These are phyloP conservation scores for Nyctereutes procyonoides DNA, from an alignment of 2,113 vertebrate species.

Conservation along the genomic window DNA sequence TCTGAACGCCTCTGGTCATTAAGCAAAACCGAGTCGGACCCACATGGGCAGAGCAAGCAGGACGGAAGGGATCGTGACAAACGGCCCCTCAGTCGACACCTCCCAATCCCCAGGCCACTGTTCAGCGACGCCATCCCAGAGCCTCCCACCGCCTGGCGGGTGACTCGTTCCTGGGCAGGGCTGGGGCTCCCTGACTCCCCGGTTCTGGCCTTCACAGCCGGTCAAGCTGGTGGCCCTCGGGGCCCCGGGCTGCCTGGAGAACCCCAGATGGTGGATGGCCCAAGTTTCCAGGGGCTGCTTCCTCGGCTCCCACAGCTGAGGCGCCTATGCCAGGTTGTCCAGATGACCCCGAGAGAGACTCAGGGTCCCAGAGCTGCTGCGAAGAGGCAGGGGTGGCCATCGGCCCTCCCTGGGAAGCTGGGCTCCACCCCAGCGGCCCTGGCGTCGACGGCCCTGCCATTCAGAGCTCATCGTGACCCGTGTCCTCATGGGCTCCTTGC, in stretches of 20 bases:
- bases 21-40: background rate
- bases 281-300: background rate
- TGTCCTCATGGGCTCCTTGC: background rate
- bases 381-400: fast-evolving
- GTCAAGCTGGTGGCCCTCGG: background rate
- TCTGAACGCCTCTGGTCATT: background rate
- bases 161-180: background rate
- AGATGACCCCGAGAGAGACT: background rate
- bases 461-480: background rate
- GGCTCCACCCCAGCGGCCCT: fast-evolving
- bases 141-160: background rate
- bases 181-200: background rate
- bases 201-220: background rate
- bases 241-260: background rate
- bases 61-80: background rate
- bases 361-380: background rate
- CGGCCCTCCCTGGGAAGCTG: fast-evolving
- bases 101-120: background rate
- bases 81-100: background rate
- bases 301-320: background rate
- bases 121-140: background rate
- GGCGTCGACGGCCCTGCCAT: fast-evolving
- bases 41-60: background rate
- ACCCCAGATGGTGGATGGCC: background rate
- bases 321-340: background rate